Evolutionary conservation across 2,797 vertebrate species (phyloP), one percentile per base, ranked within the genome.

Genomic region (Paguma larvata): DNA sequence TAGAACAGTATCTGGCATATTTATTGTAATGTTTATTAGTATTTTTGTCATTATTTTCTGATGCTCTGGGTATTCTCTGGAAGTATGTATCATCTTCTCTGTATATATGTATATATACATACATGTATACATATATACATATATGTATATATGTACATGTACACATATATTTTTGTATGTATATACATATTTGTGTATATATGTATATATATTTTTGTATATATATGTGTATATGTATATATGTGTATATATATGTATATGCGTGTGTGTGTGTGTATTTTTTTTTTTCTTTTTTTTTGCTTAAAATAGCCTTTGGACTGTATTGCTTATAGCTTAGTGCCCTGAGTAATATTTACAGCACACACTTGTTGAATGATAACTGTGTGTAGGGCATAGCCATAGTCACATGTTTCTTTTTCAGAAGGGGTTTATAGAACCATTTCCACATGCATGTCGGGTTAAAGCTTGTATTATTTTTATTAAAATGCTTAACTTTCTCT

Each of bases 381-480:
- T 83, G 1, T 63, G 16, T 30, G 9, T 38, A 15, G 27, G 18
- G 21, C 25, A 25, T 51, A 46, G 23, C 7, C 56, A n/a, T 67
- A 53, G 83, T 70, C 21, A 8, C n/a, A 13, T 2, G 19, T 77
- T 91, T 91, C 44, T 73, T 95, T 73, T 85, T 34, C 48, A 56
- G 27, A 72, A 44, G 32, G 51, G 8, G 11, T 41, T 85, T 83
- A 41, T 46, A 32, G 65, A 82, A 59, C 30, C 32, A 30, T 95
- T 96, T 95, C 30, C 10, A 72, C 19, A 6, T 82, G 41, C 10
- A 13, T 67, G 27, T 90, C 10, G 75, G 44, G 56, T 48, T 38
- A 95, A 53, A 21, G 15, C 48, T 78, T 68, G n/a, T 41, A 15
- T 53, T 90, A 38, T 73, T 96, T 90, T 73, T 88, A 70, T 79